Evolutionary conservation across 2,888 invertebrate species (phyloP).

Genomic region (Eutolmus rufibarbis): DNA sequence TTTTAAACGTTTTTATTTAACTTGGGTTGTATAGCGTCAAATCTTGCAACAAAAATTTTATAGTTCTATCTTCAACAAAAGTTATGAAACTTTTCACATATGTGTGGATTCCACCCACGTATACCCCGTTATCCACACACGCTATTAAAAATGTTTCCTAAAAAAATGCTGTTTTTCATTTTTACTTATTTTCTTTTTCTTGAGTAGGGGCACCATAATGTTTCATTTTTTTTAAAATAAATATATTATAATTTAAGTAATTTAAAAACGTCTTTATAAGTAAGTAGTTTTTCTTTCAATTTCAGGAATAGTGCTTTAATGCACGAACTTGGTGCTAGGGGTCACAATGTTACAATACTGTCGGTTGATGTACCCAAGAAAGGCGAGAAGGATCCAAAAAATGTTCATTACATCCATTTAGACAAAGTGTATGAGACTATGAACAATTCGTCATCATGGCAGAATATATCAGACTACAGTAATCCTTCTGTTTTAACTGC

Average conservation of each 20-base stretch:
- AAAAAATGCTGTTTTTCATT: no score
- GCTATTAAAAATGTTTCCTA: no score
- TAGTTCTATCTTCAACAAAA: no score
- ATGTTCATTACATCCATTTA: constrained; percentile 53
- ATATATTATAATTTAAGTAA: neutral
- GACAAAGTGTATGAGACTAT: constrained; percentile 50
- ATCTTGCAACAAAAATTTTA: no score
- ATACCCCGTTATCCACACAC: no score
- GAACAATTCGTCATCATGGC: neutral
- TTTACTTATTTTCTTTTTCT: no score
- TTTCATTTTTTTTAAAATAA: neutral
- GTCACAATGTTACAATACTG: constrained; percentile 53
- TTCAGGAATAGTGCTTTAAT: constrained; percentile 51
- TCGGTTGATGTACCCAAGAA: constrained; percentile 51
- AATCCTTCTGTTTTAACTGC: constrained; percentile 44
- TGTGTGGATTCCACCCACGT: no score
- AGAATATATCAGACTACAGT: constrained; percentile 46
- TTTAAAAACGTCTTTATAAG: neutral
- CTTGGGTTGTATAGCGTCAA: no score
- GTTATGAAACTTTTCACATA: no score
- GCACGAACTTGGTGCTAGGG: constrained; percentile 49
- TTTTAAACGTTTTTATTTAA: no score
- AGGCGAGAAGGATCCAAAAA: constrained; percentile 48
- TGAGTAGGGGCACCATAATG: no score
- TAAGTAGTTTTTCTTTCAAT: neutral